phyloP scores from a whole-genome alignment of 2,113 vertebrate genomes.

The Sinocyclocheilus maitianheensis region DNA sequence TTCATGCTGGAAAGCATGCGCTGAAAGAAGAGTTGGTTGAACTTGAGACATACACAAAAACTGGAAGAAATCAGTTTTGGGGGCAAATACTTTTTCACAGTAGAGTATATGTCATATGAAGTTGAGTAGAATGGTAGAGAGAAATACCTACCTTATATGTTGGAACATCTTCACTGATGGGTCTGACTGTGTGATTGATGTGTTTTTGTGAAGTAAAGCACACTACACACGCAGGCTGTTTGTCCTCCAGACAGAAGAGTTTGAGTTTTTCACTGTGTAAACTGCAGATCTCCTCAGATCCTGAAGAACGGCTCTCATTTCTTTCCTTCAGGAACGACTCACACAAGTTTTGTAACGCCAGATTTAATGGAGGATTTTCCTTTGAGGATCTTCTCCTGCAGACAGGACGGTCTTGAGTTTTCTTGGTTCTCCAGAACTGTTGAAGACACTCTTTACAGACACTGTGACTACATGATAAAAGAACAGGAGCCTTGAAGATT shows the following conservation, averaged over 20 bases:
- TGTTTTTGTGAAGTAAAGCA: accelerated
- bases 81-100: not conserved
- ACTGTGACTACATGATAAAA: slow-evolving; percentile 21
- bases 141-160: not conserved
- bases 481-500: not conserved
- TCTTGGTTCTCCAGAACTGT: not conserved
- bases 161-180: not conserved
- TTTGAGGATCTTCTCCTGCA: not conserved
- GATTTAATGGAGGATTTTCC: accelerated
- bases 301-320: not conserved
- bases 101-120: not conserved
- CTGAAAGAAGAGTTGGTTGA: too few relatives aligned
- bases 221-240: not conserved
- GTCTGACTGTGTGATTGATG: not conserved
- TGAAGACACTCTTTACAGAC: slow-evolving; percentile 4
- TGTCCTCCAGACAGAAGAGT: slow-evolving; percentile 17
- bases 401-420: not conserved
- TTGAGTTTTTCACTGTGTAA: slow-evolving; percentile 7
- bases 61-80: not conserved
- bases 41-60: too few relatives aligned
- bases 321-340: not conserved
- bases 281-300: slow-evolving; percentile 9
- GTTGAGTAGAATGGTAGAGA: not conserved
- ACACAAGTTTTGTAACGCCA: not conserved
- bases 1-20: too few relatives aligned